Evolutionary conservation across 2,888 invertebrate species (phyloP).

Genomic region (Acleris emargana): DNA sequence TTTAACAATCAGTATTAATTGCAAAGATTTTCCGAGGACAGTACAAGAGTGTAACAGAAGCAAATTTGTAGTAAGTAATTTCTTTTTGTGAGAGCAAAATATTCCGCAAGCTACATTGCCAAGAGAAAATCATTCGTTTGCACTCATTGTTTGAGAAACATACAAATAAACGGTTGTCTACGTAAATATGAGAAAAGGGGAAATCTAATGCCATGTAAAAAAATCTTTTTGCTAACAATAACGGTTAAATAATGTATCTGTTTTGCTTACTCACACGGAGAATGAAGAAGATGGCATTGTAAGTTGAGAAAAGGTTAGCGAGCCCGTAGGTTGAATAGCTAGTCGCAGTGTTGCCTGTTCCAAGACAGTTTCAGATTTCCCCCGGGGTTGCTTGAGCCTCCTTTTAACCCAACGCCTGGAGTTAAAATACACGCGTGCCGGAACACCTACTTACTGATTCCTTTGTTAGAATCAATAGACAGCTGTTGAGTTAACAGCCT

Average conservation of each 20-base stretch:
- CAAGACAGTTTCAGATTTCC: constrained; percentile 33
- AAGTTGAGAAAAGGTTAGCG: constrained; percentile 10
- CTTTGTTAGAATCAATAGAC: constrained; percentile 17
- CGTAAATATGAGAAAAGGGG: constrained; percentile 13
- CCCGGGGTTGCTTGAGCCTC: constrained; percentile 28
- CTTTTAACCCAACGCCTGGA: constrained; percentile 22
- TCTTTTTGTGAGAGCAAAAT: not conserved
- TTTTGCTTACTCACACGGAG: constrained; percentile 1
- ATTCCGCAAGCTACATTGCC: not conserved
- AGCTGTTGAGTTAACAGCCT: constrained; percentile 6
- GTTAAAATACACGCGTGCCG: constrained; percentile 21
- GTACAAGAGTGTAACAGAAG: not conserved
- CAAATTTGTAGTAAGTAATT: not conserved
- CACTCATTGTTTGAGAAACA: constrained; percentile 11
- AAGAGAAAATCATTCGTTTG: constrained; percentile 1
- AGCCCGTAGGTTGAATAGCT: constrained; percentile 13
- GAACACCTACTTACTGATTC: constrained; percentile 24
- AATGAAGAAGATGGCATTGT: constrained; percentile 16
- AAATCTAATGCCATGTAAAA: constrained; percentile 2
- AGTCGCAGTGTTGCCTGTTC: constrained; percentile 30
- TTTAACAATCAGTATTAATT: constrained; percentile 9
- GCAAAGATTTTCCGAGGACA: constrained; percentile 5
- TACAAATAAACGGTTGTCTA: constrained; percentile 16
- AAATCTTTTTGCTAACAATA: not conserved
- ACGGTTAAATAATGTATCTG: constrained; percentile 1